Conservation (phyloP, 2,888 invertebrate species). For the Blastobasis adustella region DNA sequence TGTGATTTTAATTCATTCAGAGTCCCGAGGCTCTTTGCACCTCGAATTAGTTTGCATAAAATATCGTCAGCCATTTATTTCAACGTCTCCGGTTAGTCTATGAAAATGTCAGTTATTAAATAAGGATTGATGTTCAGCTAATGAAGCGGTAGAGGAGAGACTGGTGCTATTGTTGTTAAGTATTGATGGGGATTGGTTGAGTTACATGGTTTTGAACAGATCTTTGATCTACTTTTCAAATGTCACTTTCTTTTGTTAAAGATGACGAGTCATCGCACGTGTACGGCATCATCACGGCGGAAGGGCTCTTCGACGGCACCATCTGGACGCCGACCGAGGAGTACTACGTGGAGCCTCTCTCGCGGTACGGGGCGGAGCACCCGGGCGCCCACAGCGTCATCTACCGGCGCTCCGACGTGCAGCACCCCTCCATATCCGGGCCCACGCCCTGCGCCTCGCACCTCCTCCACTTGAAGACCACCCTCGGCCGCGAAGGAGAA, state of each 20-base stretch:
- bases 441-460: conserved; percentile 75
- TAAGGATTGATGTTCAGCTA: conserved; percentile 7
- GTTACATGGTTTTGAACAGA: too few species aligned
- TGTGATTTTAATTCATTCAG: conserved; percentile 68
- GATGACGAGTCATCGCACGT: conserved; percentile 88
- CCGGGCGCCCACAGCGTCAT: conserved; percentile 86
- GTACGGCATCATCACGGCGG: conserved; percentile 88
- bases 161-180: too few species aligned
- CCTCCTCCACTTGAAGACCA: conserved; percentile 68
- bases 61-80: conserved; percentile 59
- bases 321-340: conserved; percentile 86
- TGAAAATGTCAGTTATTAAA: too few species aligned
- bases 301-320: conserved; percentile 93
- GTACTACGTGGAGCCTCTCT: conserved; percentile 88
- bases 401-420: conserved; percentile 87
- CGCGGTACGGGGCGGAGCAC: conserved; percentile 76
- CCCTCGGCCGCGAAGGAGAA: conserved; percentile 47
- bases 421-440: conserved; percentile 52
- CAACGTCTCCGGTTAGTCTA: conserved; percentile 23
- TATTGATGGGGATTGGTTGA: too few species aligned
- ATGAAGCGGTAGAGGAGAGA: too few species aligned
- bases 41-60: conserved; percentile 68
- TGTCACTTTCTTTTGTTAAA: conserved; percentile 51
- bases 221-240: too few species aligned
- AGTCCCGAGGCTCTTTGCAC: conserved; percentile 61